Evolutionary conservation across 2,888 invertebrate genomes (phyloP).

Genomic region (Lydus trimaculatus): DNA sequence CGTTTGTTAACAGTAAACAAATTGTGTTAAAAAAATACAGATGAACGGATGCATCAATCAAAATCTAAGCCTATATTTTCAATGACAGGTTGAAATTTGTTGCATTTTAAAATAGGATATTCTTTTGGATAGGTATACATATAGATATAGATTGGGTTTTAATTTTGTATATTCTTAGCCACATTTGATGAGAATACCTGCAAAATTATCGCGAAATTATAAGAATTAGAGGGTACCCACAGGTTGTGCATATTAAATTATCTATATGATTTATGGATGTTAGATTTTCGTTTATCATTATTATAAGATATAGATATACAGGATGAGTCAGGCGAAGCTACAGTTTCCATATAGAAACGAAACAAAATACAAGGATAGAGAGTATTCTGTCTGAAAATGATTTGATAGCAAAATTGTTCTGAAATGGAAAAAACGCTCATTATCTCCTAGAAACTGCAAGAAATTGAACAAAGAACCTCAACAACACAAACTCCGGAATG

Average conservation of each 20-base stretch:
- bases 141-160: slow-evolving; percentile 12
- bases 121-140: no score
- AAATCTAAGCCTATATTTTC: slow-evolving; percentile 55
- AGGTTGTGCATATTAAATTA: slow-evolving; percentile 27
- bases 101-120: slow-evolving; percentile 48
- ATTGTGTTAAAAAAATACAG: slow-evolving; percentile 40
- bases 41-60: slow-evolving; percentile 55
- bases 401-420: no score
- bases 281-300: slow-evolving; percentile 1
- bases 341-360: not conserved
- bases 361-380: no score
- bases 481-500: no score
- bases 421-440: no score
- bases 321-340: no score
- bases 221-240: slow-evolving; percentile 18
- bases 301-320: not conserved
- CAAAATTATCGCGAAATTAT: slow-evolving; percentile 29
- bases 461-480: no score
- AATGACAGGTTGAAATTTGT: slow-evolving; percentile 56
- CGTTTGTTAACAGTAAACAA: slow-evolving; percentile 37
- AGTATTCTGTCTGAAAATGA: no score
- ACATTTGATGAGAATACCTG: slow-evolving; percentile 21
- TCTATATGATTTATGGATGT: slow-evolving; percentile 21
- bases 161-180: slow-evolving; percentile 28
- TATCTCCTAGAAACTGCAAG: no score